Evolutionary conservation across 2,888 invertebrate genomes (phyloP).

Genomic region (Mesorhabditis spiculigera): DNA sequence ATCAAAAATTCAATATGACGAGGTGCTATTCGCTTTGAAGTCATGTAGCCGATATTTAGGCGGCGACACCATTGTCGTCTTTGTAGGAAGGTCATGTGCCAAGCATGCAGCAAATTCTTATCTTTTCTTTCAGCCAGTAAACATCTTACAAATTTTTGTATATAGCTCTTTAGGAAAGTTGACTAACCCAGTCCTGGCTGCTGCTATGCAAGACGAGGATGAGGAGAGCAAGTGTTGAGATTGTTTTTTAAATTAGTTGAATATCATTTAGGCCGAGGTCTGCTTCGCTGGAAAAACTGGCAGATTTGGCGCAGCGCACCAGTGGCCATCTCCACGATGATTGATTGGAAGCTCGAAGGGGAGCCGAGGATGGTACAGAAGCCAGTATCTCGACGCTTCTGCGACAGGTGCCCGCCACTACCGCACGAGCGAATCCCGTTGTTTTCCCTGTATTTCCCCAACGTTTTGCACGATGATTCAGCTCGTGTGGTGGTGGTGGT

Average conservation of each 20-base stretch:
- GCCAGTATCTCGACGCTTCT: constrained; percentile 65
- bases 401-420: constrained; percentile 57
- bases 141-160: constrained; percentile 11
- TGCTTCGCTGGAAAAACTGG: constrained; percentile 12
- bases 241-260: neutral
- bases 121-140: constrained; percentile 51
- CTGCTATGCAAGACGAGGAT: neutral
- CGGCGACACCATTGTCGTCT: constrained; percentile 88
- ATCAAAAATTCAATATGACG: neutral
- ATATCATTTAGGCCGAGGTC: neutral
- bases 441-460: too few species aligned
- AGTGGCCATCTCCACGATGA: constrained; percentile 22
- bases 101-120: constrained; percentile 53
- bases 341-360: constrained; percentile 19
- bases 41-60: constrained; percentile 62
- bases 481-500: neutral
- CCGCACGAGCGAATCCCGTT: too few species aligned
- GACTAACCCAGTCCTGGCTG: constrained; percentile 64
- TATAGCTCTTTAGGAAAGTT: constrained; percentile 63
- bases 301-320: constrained; percentile 24
- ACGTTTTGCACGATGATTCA: neutral
- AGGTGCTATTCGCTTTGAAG: constrained; percentile 4
- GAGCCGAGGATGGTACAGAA: constrained; percentile 49
- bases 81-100: constrained; percentile 62
- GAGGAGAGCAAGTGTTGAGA: neutral